phyloP scores from a whole-genome alignment of 2,888 invertebrate species.

The Acanthoscelides obtectus region DNA sequence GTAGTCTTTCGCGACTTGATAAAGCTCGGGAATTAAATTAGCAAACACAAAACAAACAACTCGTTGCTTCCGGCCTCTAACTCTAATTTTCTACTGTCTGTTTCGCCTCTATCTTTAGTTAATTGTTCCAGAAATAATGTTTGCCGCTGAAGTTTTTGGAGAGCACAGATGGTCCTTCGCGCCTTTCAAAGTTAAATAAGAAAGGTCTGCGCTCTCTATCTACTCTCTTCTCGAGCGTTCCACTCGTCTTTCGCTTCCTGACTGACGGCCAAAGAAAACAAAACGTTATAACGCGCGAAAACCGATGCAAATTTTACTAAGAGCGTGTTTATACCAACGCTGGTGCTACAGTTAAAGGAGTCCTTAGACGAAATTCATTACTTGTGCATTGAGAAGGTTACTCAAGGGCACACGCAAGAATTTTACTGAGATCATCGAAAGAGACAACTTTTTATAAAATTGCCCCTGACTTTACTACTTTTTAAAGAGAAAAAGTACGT shows the following conservation, averaged over 20 bases:
- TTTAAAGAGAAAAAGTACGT: no score
- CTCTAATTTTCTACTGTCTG: neutral
- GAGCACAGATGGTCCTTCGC: neutral
- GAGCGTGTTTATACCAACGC: no score
- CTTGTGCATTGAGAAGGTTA: no score
- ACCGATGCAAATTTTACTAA: neutral
- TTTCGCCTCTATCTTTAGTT: neutral
- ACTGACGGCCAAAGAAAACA: neutral
- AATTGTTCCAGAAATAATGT: neutral
- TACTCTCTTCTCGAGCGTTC: neutral
- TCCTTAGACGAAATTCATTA: no score
- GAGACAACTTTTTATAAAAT: no score
- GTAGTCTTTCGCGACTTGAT: neutral
- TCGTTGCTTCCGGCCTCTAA: neutral
- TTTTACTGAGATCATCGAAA: no score
- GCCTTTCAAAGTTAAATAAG: neutral
- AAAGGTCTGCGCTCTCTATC: neutral
- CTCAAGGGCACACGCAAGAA: no score
- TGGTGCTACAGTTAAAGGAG: no score
- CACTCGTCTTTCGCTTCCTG: neutral
- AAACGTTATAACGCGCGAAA: neutral
- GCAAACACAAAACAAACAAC: neutral
- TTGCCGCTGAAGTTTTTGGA: neutral
- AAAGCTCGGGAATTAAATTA: neutral
- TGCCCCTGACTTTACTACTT: no score